These are phyloP conservation scores for Sturnira hondurensis DNA, from an alignment of 2,113 vertebrate genomes.

Conservation along the genomic window DNA sequence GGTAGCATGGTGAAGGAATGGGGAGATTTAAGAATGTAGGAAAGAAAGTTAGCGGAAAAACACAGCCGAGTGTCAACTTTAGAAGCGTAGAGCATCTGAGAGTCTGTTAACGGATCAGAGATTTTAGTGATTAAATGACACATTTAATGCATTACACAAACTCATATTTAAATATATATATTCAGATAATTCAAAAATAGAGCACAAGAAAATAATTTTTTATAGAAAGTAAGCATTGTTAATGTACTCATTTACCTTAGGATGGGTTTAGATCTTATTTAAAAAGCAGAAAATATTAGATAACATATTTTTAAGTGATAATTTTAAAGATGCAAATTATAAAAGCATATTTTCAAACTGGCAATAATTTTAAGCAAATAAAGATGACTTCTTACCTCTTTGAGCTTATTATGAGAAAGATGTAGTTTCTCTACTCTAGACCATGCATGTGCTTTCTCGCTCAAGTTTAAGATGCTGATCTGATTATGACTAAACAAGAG, in stretches of 20 bases:
- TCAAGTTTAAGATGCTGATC: slow-evolving; percentile 88
- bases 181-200: background rate
- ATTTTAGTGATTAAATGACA: background rate
- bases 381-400: slow-evolving; percentile 84
- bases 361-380: slow-evolving; percentile 16
- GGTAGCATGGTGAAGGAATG: background rate
- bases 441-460: slow-evolving; percentile 87
- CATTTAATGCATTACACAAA: background rate
- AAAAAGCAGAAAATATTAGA: background rate
- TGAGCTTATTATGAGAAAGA: slow-evolving; percentile 90
- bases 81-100: background rate
- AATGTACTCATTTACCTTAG: background rate
- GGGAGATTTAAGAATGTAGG: background rate
- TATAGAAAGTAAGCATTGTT: background rate
- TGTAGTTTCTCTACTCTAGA: slow-evolving; percentile 93
- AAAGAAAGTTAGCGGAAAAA: background rate
- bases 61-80: background rate
- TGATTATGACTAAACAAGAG: slow-evolving; percentile 92
- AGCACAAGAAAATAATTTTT: background rate
- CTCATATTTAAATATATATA: background rate
- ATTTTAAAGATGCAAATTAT: background rate
- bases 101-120: background rate
- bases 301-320: background rate
- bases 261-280: background rate
- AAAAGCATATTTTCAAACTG: background rate